A percentile compares a stretch with the other conserved stretches of the same genome.
These are phyloP conservation scores for Chouioia cunea DNA, from an alignment of 2,888 invertebrate species.

Conservation along the genomic window DNA sequence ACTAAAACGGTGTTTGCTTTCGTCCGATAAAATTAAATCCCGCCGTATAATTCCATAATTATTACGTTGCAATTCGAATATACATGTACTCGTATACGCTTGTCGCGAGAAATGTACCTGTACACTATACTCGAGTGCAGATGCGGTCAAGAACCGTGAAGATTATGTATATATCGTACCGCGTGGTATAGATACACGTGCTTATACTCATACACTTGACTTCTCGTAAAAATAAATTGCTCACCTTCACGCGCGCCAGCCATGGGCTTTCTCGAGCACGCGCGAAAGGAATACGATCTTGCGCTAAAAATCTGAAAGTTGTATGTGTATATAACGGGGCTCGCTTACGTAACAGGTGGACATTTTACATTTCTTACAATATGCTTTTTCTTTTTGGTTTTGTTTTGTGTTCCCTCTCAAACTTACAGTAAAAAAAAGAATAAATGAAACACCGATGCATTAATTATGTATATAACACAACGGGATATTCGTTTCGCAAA, in stretches of 20 bases:
- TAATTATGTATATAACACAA: slow-evolving; percentile 19
- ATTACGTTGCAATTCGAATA: too few species aligned
- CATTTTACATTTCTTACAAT: slow-evolving; percentile 23
- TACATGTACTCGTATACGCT: too few species aligned
- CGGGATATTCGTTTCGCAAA: too few species aligned
- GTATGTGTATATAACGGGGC: background rate
- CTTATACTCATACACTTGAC: slow-evolving; percentile 6
- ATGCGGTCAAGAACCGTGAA: slow-evolving; percentile 20
- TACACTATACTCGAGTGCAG: too few species aligned
- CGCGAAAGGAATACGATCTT: slow-evolving; percentile 9
- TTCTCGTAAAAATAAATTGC: slow-evolving; percentile 38
- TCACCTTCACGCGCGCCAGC: slow-evolving; percentile 18
- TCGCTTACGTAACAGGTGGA: slow-evolving; percentile 7
- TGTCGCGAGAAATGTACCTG: slow-evolving; percentile 17
- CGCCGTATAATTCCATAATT: too few species aligned
- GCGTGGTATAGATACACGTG: too few species aligned
- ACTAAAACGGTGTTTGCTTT: too few species aligned
- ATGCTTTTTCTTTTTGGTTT: slow-evolving; percentile 1
- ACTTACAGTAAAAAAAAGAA: too few species aligned
- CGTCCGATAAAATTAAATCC: too few species aligned
- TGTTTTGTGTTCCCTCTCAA: background rate
- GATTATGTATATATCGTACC: slow-evolving; percentile 28
- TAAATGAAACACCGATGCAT: background rate
- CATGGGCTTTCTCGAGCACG: slow-evolving; percentile 17
- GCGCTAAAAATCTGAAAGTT: slow-evolving; percentile 40